Evolutionary conservation across 1,140 invertebrate species (phyloP), one percentile per base, ranked within the genome.

Genomic region (Antheraea pernyi): DNA sequence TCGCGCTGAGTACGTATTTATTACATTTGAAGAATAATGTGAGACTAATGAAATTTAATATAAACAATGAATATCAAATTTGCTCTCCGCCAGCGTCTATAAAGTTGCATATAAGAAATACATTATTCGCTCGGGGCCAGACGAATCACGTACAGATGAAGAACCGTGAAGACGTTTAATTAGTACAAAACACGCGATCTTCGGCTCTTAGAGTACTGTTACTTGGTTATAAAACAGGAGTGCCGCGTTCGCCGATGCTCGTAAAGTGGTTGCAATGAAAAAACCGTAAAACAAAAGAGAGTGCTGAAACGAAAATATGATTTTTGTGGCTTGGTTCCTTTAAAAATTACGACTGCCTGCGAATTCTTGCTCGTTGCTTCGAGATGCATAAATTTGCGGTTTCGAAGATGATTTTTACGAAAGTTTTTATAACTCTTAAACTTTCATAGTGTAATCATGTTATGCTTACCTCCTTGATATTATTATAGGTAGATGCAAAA

Each of bases 201-300:
- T 80, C 68, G 68, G 66, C 71, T 79, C 77, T 75, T 72, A 78
- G 77, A 83, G 79, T 83, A 87, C 87, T 72, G 85, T 87, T 88
- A 87, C 71, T 74, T 68, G 71, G 65, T 71, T 73, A 80, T 88
- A 86, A 86, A 86, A 80, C 72, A 80, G 81, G 80, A 85, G 81
- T 84, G 75, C 74, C 83, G 76, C 72, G 81, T 85, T 84, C 77
- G 74, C 71, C 64, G 73, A 72, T 70, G 75, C 71, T 85, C 84
- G 82, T 91, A 89, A 91, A 89, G 77, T 78, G 82, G 79, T 61
- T 75, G 85, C 82, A 86, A 87, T 90, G 88, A 90, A 90, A 87
- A 89, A 83, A 83, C 69, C 82, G 81, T 91, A 91, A 91, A 89
- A 85, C 79, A 85, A 84, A 77, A 73, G 76, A 75, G 75, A 82